Evolutionary conservation across 1,140 invertebrate species (phyloP).

Genomic region (Bactericera cockerelli): DNA sequence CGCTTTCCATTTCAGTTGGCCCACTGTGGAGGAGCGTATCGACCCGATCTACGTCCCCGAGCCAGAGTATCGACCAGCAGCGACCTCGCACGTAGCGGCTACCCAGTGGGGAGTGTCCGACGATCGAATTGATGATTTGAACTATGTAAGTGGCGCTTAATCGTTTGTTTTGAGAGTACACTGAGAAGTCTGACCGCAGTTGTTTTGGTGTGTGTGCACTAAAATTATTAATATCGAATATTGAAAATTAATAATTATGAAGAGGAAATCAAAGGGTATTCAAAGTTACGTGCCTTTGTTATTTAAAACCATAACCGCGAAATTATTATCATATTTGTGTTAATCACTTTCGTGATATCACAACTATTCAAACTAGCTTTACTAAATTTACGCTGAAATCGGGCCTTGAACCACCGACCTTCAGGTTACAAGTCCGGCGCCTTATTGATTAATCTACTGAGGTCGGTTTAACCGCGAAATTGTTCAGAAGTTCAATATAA

Average conservation of each 20-base stretch:
- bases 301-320: too few species aligned
- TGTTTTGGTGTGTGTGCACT: background rate
- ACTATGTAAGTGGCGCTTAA: background rate
- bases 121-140: background rate
- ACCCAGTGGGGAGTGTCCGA: background rate
- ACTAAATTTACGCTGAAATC: too few species aligned
- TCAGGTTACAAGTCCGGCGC: too few species aligned
- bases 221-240: background rate
- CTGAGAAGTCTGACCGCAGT: background rate
- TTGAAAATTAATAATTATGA: background rate
- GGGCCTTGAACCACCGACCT: too few species aligned
- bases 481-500: too few species aligned
- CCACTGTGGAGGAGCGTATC: background rate
- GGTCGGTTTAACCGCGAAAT: too few species aligned
- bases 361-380: too few species aligned
- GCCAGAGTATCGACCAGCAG: background rate
- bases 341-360: too few species aligned
- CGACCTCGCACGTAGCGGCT: background rate
- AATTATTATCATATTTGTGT: too few species aligned
- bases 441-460: too few species aligned
- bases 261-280: background rate
- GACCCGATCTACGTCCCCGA: background rate
- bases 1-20: too few species aligned
- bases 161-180: background rate
- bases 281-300: background rate